phyloP scores from a whole-genome alignment of 2,113 vertebrate genomes.

The Charina bottae region DNA sequence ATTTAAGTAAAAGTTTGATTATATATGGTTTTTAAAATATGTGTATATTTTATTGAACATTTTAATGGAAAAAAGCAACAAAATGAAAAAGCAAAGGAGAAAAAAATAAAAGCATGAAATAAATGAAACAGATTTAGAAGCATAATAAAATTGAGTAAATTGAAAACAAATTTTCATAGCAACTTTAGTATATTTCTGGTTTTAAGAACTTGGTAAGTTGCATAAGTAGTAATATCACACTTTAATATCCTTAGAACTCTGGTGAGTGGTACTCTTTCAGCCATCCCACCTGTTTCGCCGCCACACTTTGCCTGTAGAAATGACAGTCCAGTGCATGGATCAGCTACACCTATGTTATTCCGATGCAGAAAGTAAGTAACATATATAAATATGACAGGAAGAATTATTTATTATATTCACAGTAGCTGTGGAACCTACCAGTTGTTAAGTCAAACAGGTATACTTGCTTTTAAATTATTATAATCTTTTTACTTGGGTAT shows the following conservation, averaged over 20 bases:
- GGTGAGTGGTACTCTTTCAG: slow-evolving; percentile 39
- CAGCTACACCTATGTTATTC: slow-evolving; percentile 39
- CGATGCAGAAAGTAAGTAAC: slow-evolving; percentile 80
- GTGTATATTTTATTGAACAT: too few species aligned
- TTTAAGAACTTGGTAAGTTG: neutral
- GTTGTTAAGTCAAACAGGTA: neutral
- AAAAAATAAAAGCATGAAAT: neutral
- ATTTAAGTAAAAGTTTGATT: neutral
- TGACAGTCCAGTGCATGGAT: slow-evolving; percentile 46
- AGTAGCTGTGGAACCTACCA: neutral
- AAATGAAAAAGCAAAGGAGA: neutral
- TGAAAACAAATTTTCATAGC: neutral
- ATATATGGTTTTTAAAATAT: neutral
- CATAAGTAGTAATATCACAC: neutral
- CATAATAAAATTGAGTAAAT: neutral
- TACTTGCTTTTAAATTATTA: neutral
- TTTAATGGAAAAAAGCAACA: neutral
- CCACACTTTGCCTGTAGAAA: slow-evolving; percentile 56
- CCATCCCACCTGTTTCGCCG: slow-evolving; percentile 43
- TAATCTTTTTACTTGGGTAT: neutral
- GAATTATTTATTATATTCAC: neutral
- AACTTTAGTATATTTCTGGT: neutral
- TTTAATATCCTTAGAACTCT: slow-evolving; percentile 70
- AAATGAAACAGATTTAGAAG: neutral
- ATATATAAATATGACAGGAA: neutral